Conservation (phyloP, 2,113 vertebrate species). For the Colossoma macropomum region DNA sequence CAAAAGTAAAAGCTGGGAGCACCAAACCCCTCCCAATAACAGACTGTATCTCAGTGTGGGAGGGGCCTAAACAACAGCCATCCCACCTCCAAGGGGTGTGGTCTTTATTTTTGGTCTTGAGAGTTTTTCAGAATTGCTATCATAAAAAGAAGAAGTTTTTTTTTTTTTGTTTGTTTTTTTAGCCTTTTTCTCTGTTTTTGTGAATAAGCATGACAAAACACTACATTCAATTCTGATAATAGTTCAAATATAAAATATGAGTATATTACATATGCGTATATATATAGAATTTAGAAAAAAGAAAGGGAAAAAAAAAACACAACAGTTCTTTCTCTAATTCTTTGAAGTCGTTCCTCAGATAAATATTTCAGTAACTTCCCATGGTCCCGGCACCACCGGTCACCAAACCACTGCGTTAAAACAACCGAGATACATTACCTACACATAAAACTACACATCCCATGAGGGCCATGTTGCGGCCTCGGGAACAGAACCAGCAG, state of each 20-base stretch:
- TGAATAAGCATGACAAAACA: slow-evolving; percentile 81
- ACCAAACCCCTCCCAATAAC: slow-evolving; percentile 51
- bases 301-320: slow-evolving; percentile 15
- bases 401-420: slow-evolving; percentile 61
- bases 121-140: slow-evolving; percentile 75
- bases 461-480: slow-evolving; percentile 47
- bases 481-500: slow-evolving; percentile 62
- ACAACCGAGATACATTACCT: slow-evolving; percentile 57
- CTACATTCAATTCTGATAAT: slow-evolving; percentile 86
- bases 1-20: slow-evolving; percentile 60
- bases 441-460: slow-evolving; percentile 62
- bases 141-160: slow-evolving; percentile 76
- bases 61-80: slow-evolving; percentile 52
- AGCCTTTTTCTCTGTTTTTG: slow-evolving; percentile 61
- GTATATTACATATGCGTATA: slow-evolving; percentile 79
- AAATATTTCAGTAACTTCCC: slow-evolving; percentile 81
- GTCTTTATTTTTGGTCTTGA: slow-evolving; percentile 85
- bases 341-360: slow-evolving; percentile 76
- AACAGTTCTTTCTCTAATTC: slow-evolving; percentile 72
- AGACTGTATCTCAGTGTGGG: neutral
- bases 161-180: slow-evolving; percentile 67
- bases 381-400: slow-evolving; percentile 64
- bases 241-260: slow-evolving; percentile 83
- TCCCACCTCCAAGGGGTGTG: slow-evolving; percentile 65
- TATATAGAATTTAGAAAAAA: slow-evolving; percentile 77